Conservation (phyloP, 2,113 vertebrate genomes). For the Indicator indicator region DNA sequence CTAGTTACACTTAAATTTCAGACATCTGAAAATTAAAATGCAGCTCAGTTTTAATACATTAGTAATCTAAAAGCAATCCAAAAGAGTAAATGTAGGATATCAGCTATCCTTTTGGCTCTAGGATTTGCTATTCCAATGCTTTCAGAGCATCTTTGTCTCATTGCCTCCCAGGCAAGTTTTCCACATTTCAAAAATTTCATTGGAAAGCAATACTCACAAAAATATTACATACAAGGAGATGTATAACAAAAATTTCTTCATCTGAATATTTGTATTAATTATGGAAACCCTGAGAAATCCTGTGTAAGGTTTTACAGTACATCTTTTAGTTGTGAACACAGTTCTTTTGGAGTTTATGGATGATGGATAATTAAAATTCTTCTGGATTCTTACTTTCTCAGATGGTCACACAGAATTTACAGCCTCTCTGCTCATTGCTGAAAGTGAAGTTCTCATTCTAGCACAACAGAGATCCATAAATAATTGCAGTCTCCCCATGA, state of each 20-base stretch:
- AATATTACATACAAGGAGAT: neutral
- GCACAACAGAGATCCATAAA: constrained; percentile 27
- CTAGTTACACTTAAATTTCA: neutral
- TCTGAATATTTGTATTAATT: neutral
- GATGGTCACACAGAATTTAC: neutral
- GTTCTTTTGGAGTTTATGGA: neutral
- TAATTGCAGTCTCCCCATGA: constrained; percentile 36
- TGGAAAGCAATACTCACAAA: neutral
- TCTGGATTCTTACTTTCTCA: neutral
- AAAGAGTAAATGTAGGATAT: neutral
- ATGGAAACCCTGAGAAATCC: neutral
- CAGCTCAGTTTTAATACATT: neutral
- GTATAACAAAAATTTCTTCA: neutral
- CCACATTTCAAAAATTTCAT: neutral
- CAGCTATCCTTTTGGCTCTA: neutral
- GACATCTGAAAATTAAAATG: neutral
- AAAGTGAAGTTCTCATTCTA: neutral
- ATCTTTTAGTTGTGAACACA: neutral
- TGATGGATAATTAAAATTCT: neutral
- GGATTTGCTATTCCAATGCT: neutral
- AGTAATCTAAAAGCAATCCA: neutral
- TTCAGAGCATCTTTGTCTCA: neutral
- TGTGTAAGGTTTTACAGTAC: neutral
- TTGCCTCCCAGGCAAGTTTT: neutral
- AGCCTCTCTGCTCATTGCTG: neutral